Evolutionary conservation across 2,113 vertebrate species (phyloP).

Genomic region (Antechinus stuartii): DNA sequence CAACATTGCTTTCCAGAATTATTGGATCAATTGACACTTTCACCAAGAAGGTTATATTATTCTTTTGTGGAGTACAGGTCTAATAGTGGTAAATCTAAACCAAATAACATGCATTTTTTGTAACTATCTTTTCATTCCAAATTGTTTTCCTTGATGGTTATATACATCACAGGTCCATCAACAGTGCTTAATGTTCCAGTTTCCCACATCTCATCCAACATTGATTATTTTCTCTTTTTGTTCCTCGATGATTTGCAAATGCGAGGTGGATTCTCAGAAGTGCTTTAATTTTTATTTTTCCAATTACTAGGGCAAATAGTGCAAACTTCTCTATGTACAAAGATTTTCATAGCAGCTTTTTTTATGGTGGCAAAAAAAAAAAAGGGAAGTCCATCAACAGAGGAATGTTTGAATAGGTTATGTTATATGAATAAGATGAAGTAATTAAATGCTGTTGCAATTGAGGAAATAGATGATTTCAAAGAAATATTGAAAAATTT

Average conservation of each 20-base stretch:
- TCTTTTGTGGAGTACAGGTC: neutral
- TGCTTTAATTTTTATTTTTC: neutral
- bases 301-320: neutral
- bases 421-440: neutral
- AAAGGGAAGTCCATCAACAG: neutral
- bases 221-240: neutral
- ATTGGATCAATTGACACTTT: neutral
- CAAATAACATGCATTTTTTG: neutral
- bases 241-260: neutral
- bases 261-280: neutral
- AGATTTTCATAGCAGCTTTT: neutral
- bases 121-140: neutral
- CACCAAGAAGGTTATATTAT: neutral
- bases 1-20: neutral
- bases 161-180: neutral
- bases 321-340: neutral
- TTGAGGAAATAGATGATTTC: neutral
- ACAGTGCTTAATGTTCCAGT: neutral
- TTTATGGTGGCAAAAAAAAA: neutral
- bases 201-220: neutral
- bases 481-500: neutral
- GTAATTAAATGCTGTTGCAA: neutral
- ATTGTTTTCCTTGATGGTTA: neutral
- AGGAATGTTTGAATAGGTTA: neutral
- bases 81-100: neutral